These are phyloP conservation scores for Amphiprion clarkii DNA, from an alignment of 2,797 vertebrate species.

Conservation along the genomic window DNA sequence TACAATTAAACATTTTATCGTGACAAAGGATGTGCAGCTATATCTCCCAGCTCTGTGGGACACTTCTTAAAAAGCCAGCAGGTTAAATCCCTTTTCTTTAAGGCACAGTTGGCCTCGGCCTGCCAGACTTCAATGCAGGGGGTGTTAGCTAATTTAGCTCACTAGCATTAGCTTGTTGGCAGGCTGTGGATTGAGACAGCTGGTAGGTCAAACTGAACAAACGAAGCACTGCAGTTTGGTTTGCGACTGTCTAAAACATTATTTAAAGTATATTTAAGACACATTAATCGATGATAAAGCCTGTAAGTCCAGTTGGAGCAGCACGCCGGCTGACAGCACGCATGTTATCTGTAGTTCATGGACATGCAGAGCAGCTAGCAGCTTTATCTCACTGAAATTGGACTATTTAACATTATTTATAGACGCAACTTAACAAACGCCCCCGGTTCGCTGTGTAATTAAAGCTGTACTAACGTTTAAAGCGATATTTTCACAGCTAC, in stretches of 20 bases:
- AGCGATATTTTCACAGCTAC: not conserved
- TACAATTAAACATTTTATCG: too few relatives aligned
- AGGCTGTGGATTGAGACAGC: not conserved
- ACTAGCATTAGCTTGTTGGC: constrained; percentile 33
- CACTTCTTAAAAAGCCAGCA: not conserved
- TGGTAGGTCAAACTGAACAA: not conserved
- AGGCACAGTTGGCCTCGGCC: constrained; percentile 47
- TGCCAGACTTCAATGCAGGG: constrained; percentile 50
- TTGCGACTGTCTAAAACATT: accelerated
- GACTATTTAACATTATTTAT: not conserved
- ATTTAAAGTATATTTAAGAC: accelerated
- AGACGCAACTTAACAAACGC: not conserved
- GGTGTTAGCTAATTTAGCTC: constrained; percentile 56
- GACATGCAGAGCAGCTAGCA: not conserved
- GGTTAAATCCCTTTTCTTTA: constrained; percentile 6
- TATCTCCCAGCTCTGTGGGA: too few relatives aligned
- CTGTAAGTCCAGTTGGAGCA: not conserved
- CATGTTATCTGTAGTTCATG: constrained; percentile 40
- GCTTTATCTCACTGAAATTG: not conserved
- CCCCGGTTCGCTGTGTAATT: accelerated
- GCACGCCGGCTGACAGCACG: constrained; percentile 16
- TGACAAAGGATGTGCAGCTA: too few relatives aligned
- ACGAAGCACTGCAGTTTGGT: accelerated
- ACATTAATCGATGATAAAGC: not conserved
- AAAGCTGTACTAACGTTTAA: accelerated